These are phyloP conservation scores for Eurystomus gularis DNA, from an alignment of 2,113 vertebrate species.

Conservation along the genomic window DNA sequence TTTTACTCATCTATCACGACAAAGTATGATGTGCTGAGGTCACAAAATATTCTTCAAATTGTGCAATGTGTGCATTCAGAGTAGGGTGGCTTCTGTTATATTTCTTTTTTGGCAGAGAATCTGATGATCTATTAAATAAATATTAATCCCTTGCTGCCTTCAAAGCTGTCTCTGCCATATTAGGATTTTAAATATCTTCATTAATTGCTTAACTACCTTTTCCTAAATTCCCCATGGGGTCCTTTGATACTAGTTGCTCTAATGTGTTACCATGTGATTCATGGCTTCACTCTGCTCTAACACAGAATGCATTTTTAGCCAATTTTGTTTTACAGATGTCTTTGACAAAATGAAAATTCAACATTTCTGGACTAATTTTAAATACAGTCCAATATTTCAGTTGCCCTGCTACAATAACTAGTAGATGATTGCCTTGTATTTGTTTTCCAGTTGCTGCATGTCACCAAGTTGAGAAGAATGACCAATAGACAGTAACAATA, in stretches of 20 bases:
- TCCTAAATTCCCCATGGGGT: conserved; percentile 67
- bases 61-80: conserved; percentile 36
- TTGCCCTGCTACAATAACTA: background rate
- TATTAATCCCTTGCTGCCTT: conserved; percentile 74
- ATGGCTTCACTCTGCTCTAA: conserved; percentile 66
- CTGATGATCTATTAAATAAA: conserved; percentile 74
- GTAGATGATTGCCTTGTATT: background rate
- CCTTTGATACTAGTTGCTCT: conserved; percentile 62
- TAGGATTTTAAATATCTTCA: conserved; percentile 78
- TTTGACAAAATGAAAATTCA: conserved; percentile 38
- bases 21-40: conserved; percentile 24
- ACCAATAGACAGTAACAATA: background rate
- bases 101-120: conserved; percentile 67
- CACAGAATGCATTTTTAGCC: conserved; percentile 49
- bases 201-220: conserved; percentile 79
- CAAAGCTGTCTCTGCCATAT: conserved; percentile 70
- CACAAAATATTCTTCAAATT: conserved; percentile 57
- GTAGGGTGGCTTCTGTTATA: conserved; percentile 49
- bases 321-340: conserved; percentile 45
- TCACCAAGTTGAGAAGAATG: background rate
- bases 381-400: background rate
- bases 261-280: conserved; percentile 74
- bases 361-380: background rate
- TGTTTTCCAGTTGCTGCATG: background rate
- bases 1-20: conserved; percentile 47